phyloP scores from a whole-genome alignment of 2,113 vertebrate genomes.

The Pelobates fuscus region DNA sequence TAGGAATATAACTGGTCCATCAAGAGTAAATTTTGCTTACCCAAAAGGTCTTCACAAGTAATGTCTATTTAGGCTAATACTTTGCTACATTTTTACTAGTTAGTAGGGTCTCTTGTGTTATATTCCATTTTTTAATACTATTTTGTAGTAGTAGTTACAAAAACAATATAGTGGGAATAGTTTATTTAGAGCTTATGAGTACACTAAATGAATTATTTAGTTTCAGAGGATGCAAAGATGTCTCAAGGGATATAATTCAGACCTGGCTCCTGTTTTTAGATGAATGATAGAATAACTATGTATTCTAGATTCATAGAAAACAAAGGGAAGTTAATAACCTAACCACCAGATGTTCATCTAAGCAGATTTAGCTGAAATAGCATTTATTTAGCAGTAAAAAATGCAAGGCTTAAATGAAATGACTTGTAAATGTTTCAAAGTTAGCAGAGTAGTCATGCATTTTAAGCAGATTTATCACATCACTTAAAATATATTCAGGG shows the following conservation, averaged over 20 bases:
- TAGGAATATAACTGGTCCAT: too few relatives aligned
- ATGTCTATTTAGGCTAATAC: not conserved
- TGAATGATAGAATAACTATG: constrained; percentile 29
- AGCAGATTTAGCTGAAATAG: constrained; percentile 50
- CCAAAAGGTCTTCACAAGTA: too few relatives aligned
- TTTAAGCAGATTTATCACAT: constrained; percentile 46
- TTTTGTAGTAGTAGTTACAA: not conserved
- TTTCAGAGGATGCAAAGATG: constrained; percentile 31
- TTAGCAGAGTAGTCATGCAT: constrained; percentile 44
- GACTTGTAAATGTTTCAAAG: constrained; percentile 47
- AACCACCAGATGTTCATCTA: constrained; percentile 48
- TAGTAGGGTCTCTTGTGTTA: not conserved
- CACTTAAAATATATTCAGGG: constrained; percentile 28
- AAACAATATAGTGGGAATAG: constrained; percentile 9
- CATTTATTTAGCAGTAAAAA: constrained; percentile 51
- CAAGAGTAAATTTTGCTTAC: too few relatives aligned
- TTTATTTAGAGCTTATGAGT: constrained; percentile 1
- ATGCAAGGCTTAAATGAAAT: constrained; percentile 42
- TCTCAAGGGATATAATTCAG: constrained; percentile 33
- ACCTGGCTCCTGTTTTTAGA: constrained; percentile 43
- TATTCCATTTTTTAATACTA: not conserved
- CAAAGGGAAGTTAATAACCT: constrained; percentile 47
- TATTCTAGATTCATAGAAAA: constrained; percentile 46
- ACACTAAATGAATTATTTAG: constrained; percentile 38
- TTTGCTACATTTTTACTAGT: not conserved